A percentile compares a stretch with the other conserved stretches of the same genome.
Conservation (phyloP, 2,888 invertebrate species). For the Oscheius myriophilus region DNA sequence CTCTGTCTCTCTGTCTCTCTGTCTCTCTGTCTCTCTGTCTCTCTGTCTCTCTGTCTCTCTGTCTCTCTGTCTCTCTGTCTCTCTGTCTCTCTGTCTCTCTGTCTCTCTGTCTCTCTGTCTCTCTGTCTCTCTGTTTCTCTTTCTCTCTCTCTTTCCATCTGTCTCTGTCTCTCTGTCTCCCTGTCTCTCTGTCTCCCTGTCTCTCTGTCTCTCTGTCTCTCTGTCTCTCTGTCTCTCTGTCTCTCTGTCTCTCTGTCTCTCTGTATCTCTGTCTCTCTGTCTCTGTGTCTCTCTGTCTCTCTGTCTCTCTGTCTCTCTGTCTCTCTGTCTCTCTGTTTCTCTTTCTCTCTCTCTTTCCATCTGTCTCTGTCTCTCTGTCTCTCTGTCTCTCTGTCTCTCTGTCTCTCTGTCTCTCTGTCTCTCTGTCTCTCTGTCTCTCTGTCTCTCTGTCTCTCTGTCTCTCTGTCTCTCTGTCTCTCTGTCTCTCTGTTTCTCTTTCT, state of each 20-base stretch:
- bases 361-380: background rate
- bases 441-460: background rate
- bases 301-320: background rate
- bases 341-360: background rate
- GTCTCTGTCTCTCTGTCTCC: background rate
- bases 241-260: background rate
- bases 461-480: conserved; percentile 1
- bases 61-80: background rate
- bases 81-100: conserved; percentile 10
- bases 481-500: no score
- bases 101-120: background rate
- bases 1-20: background rate
- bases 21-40: background rate
- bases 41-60: background rate
- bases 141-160: background rate
- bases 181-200: background rate
- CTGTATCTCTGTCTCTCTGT: background rate
- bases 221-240: background rate
- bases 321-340: background rate
- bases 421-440: background rate
- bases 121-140: background rate
- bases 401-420: background rate
- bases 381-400: background rate
- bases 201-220: background rate
- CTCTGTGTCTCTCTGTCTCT: conserved; percentile 10